phyloP scores from a whole-genome alignment of 2,888 invertebrate genomes.

The Hetaerina titia region DNA sequence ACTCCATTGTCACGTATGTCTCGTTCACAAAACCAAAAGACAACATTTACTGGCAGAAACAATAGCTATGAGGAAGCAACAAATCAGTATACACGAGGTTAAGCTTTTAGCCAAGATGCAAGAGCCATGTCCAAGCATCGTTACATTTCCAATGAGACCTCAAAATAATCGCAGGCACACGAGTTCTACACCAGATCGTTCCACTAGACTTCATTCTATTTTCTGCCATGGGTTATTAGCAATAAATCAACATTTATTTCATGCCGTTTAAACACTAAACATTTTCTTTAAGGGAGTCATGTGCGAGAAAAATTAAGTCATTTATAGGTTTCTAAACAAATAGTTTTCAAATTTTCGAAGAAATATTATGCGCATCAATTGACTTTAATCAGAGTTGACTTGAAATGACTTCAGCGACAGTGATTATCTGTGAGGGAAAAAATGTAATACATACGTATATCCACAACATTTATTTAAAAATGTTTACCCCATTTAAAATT shows the following conservation, averaged over 20 bases:
- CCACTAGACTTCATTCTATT: neutral
- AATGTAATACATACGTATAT: no score
- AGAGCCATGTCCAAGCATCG: neutral
- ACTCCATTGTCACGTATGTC: neutral
- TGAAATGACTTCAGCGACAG: no score
- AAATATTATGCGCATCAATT: no score
- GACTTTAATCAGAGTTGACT: no score
- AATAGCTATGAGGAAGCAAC: neutral
- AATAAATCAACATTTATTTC: neutral
- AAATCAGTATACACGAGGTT: neutral
- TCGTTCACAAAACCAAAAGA: neutral
- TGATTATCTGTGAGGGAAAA: no score
- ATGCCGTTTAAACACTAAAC: neutral
- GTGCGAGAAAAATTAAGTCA: neutral
- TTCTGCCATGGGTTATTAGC: neutral
- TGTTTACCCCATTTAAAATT: no score
- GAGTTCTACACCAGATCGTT: neutral
- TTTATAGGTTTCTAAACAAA: no score
- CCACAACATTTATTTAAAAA: no score
- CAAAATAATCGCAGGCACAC: neutral
- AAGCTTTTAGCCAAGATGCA: conserved; percentile 5
- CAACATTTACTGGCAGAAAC: neutral
- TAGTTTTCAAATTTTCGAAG: no score
- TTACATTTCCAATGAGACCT: neutral
- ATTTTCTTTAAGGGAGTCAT: neutral